Evolutionary conservation across 1,140 invertebrate species (phyloP), one percentile per base, ranked within the genome.

Genomic region (Liolophura sinensis): DNA sequence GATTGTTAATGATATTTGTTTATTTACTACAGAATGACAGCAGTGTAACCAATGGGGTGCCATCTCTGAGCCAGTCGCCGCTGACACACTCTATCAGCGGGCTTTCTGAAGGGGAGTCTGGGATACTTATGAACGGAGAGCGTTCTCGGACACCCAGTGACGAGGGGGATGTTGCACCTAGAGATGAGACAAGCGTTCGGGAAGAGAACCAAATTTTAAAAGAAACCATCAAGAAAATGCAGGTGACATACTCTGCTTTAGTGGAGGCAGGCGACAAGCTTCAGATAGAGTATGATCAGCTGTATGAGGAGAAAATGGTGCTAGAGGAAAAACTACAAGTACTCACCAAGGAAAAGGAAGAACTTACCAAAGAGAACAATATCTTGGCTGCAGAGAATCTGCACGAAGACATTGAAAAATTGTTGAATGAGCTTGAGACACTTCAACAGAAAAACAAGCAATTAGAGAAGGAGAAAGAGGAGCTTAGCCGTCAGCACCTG

Each of bases 201-300:
- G 72, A 74, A 24, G 70, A 77, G 62, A 62, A 60, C 20, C 56
- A 68, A 24, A 56, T 18, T 27, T 48, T 73, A 20, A 64, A 60
- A 52, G 51, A 58, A 11, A 69, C 74, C 51, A 52, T 80, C 27
- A 72, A 73, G 16, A 75, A 74, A 50, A 64, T 81, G 15, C 64
- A 76, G 58, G 60, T 63, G 18, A 78, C 74, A 20, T 81, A 79
- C 64, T 74, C 76, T 50, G 78, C 77, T 46, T 69, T 81, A 40
- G 71, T 79, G n/a, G 73, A 79, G 54, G 78, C 77, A 49, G 78
- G 78, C 11, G 77, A 79, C 57, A 77, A 79, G 68, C 69, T 81
- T 12, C 78, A 80, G 60, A 73, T 75, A 18, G 79, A 80, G 73
- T 81, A 74, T 65, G 76, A 79, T 65, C 73, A 78, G 65, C 65